Conservation (phyloP, 2,888 invertebrate species). For the Chrysolina oricalcia region DNA sequence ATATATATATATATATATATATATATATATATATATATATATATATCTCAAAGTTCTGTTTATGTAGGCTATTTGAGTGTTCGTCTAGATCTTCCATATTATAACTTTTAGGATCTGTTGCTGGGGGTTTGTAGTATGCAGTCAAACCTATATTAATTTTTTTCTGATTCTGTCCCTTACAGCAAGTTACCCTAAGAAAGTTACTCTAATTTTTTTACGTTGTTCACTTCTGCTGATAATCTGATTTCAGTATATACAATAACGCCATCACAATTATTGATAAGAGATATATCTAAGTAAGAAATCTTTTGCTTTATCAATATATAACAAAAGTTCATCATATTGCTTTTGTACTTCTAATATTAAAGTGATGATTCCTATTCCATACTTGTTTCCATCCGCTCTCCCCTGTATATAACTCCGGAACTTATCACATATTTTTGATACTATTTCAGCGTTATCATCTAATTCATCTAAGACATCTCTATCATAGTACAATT, state of each 20-base stretch:
- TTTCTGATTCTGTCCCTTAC: no score
- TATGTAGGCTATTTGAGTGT: no score
- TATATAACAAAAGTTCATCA: conserved; percentile 14
- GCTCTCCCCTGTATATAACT: conserved; percentile 17
- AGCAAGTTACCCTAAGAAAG: conserved; percentile 20
- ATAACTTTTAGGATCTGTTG: conserved; percentile 7
- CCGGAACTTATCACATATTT: conserved; percentile 23
- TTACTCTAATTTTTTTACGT: conserved; percentile 9
- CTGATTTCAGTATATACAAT: conserved; percentile 6
- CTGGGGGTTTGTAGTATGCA: background rate
- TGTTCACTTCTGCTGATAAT: conserved; percentile 2
- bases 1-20: no score
- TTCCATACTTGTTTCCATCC: background rate
- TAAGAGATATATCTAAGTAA: conserved; percentile 16
- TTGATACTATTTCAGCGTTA: conserved; percentile 17
- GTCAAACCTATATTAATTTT: no score
- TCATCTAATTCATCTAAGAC: conserved; percentile 25
- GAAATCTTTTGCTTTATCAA: conserved; percentile 18
- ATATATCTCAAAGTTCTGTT: no score
- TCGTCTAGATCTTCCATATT: no score
- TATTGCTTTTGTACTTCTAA: conserved; percentile 27
- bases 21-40: no score
- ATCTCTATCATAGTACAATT: conserved; percentile 24
- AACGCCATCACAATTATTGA: background rate
- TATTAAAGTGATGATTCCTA: conserved; percentile 23